Conservation (phyloP, 2,888 invertebrate genomes). For the Dilophus febrilis region DNA sequence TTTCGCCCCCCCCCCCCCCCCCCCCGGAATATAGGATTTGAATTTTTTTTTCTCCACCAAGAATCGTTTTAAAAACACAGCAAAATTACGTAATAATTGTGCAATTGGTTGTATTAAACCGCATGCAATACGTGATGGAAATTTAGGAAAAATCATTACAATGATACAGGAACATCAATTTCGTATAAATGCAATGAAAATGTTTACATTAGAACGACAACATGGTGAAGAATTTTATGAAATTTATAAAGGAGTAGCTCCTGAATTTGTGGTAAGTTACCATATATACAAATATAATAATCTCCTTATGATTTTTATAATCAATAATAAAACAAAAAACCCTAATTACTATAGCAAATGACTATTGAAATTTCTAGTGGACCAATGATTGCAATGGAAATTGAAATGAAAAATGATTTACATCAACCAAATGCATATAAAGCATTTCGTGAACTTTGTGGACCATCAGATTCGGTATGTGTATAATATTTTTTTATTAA, state of each 20-base stretch:
- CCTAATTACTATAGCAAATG: constrained; percentile 46
- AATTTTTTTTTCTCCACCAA: constrained; percentile 50
- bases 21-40: constrained; percentile 40
- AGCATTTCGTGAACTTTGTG: constrained; percentile 68
- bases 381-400: constrained; percentile 71
- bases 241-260: constrained; percentile 77
- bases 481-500: constrained; percentile 1
- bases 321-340: not conserved
- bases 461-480: constrained; percentile 78
- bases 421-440: constrained; percentile 40
- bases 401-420: constrained; percentile 48
- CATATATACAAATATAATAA: not conserved
- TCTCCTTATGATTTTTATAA: not conserved
- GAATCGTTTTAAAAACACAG: constrained; percentile 35
- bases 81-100: constrained; percentile 40
- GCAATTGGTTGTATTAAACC: constrained; percentile 80
- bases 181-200: constrained; percentile 59
- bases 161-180: constrained; percentile 62
- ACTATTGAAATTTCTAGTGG: constrained; percentile 71
- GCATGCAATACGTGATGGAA: constrained; percentile 63
- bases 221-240: constrained; percentile 86
- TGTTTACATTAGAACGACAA: constrained; percentile 58
- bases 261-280: constrained; percentile 47
- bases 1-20: too few relatives aligned
- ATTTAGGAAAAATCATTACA: constrained; percentile 46